phyloP scores from a whole-genome alignment of 2,888 invertebrate genomes.

The Leptinotarsa tumamoca region DNA sequence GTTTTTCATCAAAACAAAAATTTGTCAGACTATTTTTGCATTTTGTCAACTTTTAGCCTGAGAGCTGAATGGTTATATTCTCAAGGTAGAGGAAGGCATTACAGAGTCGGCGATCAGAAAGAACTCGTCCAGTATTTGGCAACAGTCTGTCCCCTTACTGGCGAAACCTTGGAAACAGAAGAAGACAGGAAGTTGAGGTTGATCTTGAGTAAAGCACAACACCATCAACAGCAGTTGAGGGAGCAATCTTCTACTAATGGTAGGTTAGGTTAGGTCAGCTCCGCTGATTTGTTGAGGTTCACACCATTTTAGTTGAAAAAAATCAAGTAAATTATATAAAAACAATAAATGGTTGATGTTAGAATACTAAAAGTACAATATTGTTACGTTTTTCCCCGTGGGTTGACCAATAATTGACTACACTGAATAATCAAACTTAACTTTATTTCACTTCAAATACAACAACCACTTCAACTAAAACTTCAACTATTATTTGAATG shows the following conservation, averaged over 20 bases:
- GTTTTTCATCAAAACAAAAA: not conserved
- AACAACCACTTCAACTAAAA: too few species aligned
- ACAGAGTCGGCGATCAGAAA: slow-evolving; percentile 85
- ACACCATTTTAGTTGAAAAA: too few species aligned
- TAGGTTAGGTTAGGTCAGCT: slow-evolving; percentile 31
- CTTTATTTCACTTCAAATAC: too few species aligned
- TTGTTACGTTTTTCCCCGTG: too few species aligned
- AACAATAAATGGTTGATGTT: too few species aligned
- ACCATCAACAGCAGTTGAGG: slow-evolving; percentile 86
- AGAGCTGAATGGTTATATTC: slow-evolving; percentile 97
- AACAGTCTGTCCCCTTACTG: slow-evolving; percentile 86
- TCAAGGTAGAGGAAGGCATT: slow-evolving; percentile 92
- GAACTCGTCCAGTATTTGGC: slow-evolving; percentile 86
- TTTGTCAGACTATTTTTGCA: not conserved
- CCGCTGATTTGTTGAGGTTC: too few species aligned
- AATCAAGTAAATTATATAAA: too few species aligned
- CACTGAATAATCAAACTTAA: too few species aligned
- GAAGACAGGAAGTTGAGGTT: slow-evolving; percentile 88
- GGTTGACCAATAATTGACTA: too few species aligned
- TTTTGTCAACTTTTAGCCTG: slow-evolving; percentile 71
- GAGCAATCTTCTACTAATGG: slow-evolving; percentile 67
- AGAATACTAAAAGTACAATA: too few species aligned
- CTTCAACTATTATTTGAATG: too few species aligned
- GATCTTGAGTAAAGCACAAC: slow-evolving; percentile 90
- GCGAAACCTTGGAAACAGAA: slow-evolving; percentile 83